Conservation (phyloP, 2,888 invertebrate species). For the Margaritifera margaritifera region DNA sequence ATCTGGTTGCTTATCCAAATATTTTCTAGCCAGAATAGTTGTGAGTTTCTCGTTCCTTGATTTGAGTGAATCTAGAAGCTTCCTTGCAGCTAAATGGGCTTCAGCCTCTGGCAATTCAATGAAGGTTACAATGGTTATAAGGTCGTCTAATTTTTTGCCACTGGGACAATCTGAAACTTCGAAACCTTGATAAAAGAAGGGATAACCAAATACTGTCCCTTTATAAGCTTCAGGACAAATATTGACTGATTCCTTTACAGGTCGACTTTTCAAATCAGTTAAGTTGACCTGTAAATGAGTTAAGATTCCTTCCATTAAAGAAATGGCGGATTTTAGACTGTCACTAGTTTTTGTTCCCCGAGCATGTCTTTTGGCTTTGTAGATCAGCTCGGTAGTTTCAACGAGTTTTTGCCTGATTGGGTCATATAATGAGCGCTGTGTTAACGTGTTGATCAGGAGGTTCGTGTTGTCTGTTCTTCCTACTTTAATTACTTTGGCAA, state of each 20-base stretch:
- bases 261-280: conserved; percentile 3
- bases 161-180: conserved; percentile 27
- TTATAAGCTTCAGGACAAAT: conserved; percentile 44
- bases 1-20: too few species aligned
- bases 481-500: too few species aligned
- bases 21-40: too few species aligned
- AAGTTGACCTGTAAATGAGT: conserved; percentile 11
- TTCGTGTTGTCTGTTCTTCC: too few species aligned
- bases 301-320: conserved; percentile 13
- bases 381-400: conserved; percentile 15
- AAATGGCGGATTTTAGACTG: conserved; percentile 15
- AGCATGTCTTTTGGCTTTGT: conserved; percentile 28
- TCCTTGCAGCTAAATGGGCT: too few species aligned
- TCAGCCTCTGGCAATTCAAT: not conserved
- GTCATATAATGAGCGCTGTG: too few species aligned
- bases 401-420: conserved; percentile 5
- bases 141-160: conserved; percentile 8
- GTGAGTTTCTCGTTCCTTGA: not conserved
- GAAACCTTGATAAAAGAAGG: conserved; percentile 46
- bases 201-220: conserved; percentile 39
- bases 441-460: too few species aligned
- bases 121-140: conserved; percentile 27
- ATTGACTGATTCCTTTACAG: conserved; percentile 7
- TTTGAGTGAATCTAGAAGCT: not conserved
- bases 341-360: conserved; percentile 34